A percentile compares a stretch with the other conserved stretches of the same genome.
Evolutionary conservation across 2,113 vertebrate species (phyloP).

Genomic region (Austrofundulus limnaeus): DNA sequence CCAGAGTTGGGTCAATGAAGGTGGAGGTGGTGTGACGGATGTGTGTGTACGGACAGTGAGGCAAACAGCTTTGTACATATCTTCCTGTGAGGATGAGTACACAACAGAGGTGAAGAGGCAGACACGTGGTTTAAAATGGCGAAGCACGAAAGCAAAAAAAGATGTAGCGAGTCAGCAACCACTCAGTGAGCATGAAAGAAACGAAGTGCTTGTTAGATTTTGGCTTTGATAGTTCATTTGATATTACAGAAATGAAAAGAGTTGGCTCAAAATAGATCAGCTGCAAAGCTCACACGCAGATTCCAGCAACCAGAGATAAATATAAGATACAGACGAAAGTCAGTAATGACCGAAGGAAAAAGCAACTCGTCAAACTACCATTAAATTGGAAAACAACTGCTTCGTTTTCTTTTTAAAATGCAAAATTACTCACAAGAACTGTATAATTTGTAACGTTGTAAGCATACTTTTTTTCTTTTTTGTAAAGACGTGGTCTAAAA

Average conservation of each 20-base stretch:
- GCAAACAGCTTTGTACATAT: constrained; percentile 60
- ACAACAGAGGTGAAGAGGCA: constrained; percentile 51
- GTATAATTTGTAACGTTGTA: constrained; percentile 17
- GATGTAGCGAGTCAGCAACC: constrained; percentile 41
- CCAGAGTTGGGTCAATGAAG: constrained; percentile 74
- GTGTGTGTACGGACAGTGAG: constrained; percentile 57
- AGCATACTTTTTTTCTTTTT: constrained; percentile 26
- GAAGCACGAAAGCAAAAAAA: constrained; percentile 51
- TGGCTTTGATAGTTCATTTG: constrained; percentile 25
- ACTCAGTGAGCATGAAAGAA: constrained; percentile 33
- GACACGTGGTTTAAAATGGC: constrained; percentile 41
- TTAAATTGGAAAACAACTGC: constrained; percentile 1
- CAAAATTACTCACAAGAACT: constrained; percentile 2
- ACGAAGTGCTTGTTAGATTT: constrained; percentile 32
- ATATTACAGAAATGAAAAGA: constrained; percentile 25
- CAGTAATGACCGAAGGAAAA: constrained; percentile 4
- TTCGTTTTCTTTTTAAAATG: neutral
- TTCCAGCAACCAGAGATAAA: constrained; percentile 31
- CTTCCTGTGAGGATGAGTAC: constrained; percentile 54
- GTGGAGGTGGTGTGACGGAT: constrained; percentile 64
- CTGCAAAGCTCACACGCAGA: constrained; percentile 19
- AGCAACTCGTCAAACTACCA: constrained; percentile 21
- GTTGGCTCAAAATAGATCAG: constrained; percentile 35
- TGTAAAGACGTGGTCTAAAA: constrained; percentile 26
- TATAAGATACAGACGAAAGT: constrained; percentile 28